Evolutionary conservation across 2,888 invertebrate genomes (phyloP), one percentile per base, ranked within the genome.

Genomic region (Homarus gammarus): DNA sequence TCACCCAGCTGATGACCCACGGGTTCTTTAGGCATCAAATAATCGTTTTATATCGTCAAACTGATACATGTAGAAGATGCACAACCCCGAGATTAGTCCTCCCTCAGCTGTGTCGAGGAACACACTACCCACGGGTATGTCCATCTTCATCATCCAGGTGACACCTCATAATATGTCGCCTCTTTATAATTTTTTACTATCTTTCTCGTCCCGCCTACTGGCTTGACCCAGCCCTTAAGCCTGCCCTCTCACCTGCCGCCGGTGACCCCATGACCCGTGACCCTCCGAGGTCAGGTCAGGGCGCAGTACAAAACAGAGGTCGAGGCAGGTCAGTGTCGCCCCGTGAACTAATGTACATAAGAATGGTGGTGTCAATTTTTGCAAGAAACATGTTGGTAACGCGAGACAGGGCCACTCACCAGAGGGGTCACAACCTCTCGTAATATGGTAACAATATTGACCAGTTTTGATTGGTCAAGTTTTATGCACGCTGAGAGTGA

Each of bases 301-400:
- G 78, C 68, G 86, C 86, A 87, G 86, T 87, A 87, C 86, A 87
- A 87, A 87, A 68, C 61, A 89, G 75, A 77, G 88, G 88, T 78
- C 83, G 77, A 77, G 83, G 68, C 49, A 44, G 88, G 83, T 83
- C 68, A 44, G n/a, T 70, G 70, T 33, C 68, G n/a, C 70, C 70
- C 49, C 68, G 18, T 70, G 44, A 83, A 83, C 83, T 83, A 83
- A 70, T 83, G 83, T 83, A 83, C 44, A 83, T 83, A 83, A 70
- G 44, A 68, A 44, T 18, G 70, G 49, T 68, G 36, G 51, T 15
- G 40, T 70, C 12, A 64, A 27, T 70, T 70, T 70, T 27, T 31
- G 44, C 36, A n/a, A 3, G 31, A 68, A 44, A 40, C 44, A 38
- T 40, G 68, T 22, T 51, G n/a, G 78, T 27, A 27, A n/a, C 15